Evolutionary conservation across 2,888 invertebrate genomes (phyloP), one percentile per base, ranked within the genome.

Genomic region (Pteria penguin): DNA sequence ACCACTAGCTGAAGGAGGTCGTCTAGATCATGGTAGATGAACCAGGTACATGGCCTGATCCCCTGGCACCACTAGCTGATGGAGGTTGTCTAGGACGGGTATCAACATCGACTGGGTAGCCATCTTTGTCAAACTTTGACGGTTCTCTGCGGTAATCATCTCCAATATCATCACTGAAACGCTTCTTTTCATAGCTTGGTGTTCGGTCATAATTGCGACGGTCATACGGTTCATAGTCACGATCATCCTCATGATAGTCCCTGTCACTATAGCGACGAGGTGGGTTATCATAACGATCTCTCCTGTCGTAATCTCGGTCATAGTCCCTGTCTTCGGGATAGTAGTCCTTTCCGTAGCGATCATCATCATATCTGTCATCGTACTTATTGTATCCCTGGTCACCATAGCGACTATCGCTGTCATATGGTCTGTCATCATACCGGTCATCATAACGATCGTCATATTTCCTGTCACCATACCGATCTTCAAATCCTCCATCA

Each of bases 111-210:
- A 80, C 69, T 0, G 86, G 88, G 22, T 69, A 71, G 4, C 88
- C 88, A 54, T 84, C 79, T 3, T 66, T 72, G 60, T 88, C 88
- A 81, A 88, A 88, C 72, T 86, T 87, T 66, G 72, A 69, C 24
- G 88, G 85, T 60, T 88, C 87, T 5, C 74, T 66, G 14, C 70
- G 58, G 31, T 84, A 80, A 4, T 79, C 80, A 24, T 78, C 72
- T 32, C 69, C 74, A 18, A 63, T 77, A 22, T 76, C 68, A 24
- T 82, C 63, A 31, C 65, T 29, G 60, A 65, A 55, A 3, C 45
- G 62, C 14, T 55, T 57, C 52, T 55, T 66, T 27, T 76, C 79
- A n/a, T 79, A 76, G 33, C 73, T 73, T 33, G 69, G 71, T 0
- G 70, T 54, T 22, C 73, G 33, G 18, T 70, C 69, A 63, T 76